A percentile compares a stretch with the other conserved stretches of the same genome.
Conservation (phyloP, 2,113 vertebrate genomes). For the Takifugu flavidus region DNA sequence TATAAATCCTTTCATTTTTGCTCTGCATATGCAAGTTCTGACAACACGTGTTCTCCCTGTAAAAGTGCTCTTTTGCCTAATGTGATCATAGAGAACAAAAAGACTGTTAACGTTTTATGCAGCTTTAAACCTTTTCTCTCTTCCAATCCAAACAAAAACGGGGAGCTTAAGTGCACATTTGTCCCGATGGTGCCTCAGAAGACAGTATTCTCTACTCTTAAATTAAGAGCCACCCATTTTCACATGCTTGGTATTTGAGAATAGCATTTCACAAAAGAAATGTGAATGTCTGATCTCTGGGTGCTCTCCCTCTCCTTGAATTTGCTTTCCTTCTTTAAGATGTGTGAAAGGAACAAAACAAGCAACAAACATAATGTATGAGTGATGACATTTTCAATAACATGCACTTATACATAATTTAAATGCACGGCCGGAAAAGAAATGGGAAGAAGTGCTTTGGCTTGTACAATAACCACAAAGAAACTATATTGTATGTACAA, state of each 20-base stretch:
- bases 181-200: conserved; percentile 4
- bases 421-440: background rate
- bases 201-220: conserved; percentile 16
- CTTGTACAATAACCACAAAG: no score
- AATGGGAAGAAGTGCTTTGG: background rate
- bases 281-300: conserved; percentile 2
- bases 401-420: no score
- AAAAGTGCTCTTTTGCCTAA: background rate
- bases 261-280: conserved; percentile 7
- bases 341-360: no score
- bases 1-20: no score
- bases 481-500: background rate
- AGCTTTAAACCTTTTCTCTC: conserved; percentile 9
- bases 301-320: background rate
- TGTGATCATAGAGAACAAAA: conserved; percentile 7
- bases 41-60: no score
- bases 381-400: no score
- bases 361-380: no score
- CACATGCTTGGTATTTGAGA: conserved; percentile 8
- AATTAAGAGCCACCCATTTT: conserved; percentile 13
- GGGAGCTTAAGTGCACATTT: conserved; percentile 25
- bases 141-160: conserved; percentile 23
- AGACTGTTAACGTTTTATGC: background rate
- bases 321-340: no score
- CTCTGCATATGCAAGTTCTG: no score